Percentiles rank a stretch among this genome's conserved stretches.
Conservation (phyloP, 2,888 invertebrate genomes). For the Trachelus tabidus region DNA sequence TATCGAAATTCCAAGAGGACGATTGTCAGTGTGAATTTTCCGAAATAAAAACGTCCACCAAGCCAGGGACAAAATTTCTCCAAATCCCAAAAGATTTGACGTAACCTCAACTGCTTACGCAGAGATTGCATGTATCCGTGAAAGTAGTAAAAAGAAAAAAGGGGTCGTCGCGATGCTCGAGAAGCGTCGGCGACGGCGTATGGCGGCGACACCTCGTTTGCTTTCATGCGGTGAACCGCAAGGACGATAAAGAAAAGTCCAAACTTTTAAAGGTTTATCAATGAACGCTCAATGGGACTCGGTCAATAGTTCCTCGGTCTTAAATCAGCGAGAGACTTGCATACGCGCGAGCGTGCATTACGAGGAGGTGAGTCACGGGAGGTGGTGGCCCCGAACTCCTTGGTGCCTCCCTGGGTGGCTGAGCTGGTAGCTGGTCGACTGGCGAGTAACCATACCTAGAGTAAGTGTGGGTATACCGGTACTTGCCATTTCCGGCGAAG, state of each 20-base stretch:
- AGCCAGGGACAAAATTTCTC: neutral
- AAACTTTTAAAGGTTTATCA: slow-evolving; percentile 30
- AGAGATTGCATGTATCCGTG: neutral
- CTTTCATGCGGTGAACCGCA: slow-evolving; percentile 14
- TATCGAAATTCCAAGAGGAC: neutral
- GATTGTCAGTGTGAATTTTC: neutral
- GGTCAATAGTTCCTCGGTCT: slow-evolving; percentile 42
- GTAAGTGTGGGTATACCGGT: neutral
- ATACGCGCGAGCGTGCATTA: slow-evolving; percentile 9
- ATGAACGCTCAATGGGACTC: slow-evolving; percentile 47
- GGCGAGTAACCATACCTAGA: neutral
- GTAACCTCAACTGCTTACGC: neutral
- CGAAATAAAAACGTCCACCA: neutral
- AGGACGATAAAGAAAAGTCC: slow-evolving; percentile 34
- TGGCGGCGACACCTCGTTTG: slow-evolving; percentile 13
- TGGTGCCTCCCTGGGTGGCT: neutral
- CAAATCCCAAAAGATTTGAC: neutral
- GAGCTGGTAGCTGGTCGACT: neutral
- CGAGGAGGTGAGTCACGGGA: neutral
- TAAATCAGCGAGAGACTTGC: slow-evolving; percentile 1
- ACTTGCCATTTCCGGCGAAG: slow-evolving; percentile 11
- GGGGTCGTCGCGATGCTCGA: neutral
- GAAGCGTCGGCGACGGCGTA: neutral
- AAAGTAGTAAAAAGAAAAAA: neutral
- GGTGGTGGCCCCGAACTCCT: neutral